These are phyloP conservation scores for Brachyhypopomus occidentalis DNA, from an alignment of 2,113 vertebrate genomes.

Conservation along the genomic window DNA sequence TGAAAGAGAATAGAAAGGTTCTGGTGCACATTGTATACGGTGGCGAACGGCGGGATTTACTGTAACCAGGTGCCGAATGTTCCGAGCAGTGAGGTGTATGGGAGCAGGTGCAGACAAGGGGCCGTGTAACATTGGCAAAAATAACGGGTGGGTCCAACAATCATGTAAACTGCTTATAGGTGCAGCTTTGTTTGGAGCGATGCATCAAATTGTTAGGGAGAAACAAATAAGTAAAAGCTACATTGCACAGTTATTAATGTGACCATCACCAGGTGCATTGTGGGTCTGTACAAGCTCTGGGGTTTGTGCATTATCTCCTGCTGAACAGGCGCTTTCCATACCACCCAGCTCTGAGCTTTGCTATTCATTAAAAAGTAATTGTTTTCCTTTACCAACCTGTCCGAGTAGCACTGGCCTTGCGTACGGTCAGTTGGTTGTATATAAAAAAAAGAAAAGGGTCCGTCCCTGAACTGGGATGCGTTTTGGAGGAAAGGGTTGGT, in stretches of 20 bases:
- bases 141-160: not conserved
- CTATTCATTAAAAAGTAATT: constrained; percentile 30
- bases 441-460: not conserved
- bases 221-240: not conserved
- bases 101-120: too few species aligned
- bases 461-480: not conserved
- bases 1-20: too few species aligned
- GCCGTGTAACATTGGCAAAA: too few species aligned
- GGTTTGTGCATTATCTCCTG: not conserved
- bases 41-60: too few species aligned
- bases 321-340: not conserved
- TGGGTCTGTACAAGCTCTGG: not conserved
- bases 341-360: not conserved
- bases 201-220: not conserved
- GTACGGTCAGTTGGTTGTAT: not conserved
- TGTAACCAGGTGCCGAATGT: too few species aligned
- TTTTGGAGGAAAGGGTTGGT: constrained; percentile 4
- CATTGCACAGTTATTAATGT: not conserved
- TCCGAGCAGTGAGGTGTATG: too few species aligned
- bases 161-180: not conserved
- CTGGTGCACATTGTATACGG: too few species aligned
- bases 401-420: not conserved
- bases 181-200: not conserved
- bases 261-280: not conserved
- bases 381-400: constrained; percentile 29